phyloP scores from a whole-genome alignment of 2,797 vertebrate species.

The Galaxias olidus region DNA sequence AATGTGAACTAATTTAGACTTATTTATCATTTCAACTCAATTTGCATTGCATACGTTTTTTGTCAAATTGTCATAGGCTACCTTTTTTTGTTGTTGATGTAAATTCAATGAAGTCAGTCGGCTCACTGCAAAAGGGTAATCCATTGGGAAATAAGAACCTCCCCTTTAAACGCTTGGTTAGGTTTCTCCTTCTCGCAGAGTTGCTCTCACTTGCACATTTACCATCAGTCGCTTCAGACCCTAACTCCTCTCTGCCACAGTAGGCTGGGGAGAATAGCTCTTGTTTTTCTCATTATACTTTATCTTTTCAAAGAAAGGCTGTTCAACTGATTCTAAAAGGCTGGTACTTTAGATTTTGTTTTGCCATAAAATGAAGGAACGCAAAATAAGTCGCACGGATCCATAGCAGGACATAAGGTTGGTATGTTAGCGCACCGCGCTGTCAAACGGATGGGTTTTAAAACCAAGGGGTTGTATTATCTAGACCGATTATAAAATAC shows the following conservation, averaged over 20 bases:
- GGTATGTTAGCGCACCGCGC: slow-evolving; percentile 40
- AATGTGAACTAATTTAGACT: no score
- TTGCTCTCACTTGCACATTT: slow-evolving; percentile 58
- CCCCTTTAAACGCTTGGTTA: slow-evolving; percentile 72
- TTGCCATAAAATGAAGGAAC: slow-evolving; percentile 60
- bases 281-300: not conserved
- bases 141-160: slow-evolving; percentile 65
- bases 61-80: not conserved
- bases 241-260: slow-evolving; percentile 36
- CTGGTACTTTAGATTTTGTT: slow-evolving; percentile 17
- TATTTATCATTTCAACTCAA: no score
- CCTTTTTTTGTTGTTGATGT: slow-evolving; percentile 32
- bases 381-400: slow-evolving; percentile 47
- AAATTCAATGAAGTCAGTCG: slow-evolving; percentile 58
- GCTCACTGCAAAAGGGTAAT: slow-evolving; percentile 52
- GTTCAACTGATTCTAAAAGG: slow-evolving; percentile 2
- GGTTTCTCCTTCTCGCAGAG: slow-evolving; percentile 32
- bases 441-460: slow-evolving; percentile 12
- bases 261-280: slow-evolving; percentile 5
- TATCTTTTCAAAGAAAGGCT: slow-evolving; percentile 14
- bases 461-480: slow-evolving; percentile 16
- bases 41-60: no score
- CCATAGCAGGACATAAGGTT: slow-evolving; percentile 51
- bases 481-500: not conserved
- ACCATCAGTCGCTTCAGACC: slow-evolving; percentile 42